Evolutionary conservation across 2,888 invertebrate species (phyloP), one percentile per base, ranked within the genome.

Genomic region (Coleophora flavipennella): DNA sequence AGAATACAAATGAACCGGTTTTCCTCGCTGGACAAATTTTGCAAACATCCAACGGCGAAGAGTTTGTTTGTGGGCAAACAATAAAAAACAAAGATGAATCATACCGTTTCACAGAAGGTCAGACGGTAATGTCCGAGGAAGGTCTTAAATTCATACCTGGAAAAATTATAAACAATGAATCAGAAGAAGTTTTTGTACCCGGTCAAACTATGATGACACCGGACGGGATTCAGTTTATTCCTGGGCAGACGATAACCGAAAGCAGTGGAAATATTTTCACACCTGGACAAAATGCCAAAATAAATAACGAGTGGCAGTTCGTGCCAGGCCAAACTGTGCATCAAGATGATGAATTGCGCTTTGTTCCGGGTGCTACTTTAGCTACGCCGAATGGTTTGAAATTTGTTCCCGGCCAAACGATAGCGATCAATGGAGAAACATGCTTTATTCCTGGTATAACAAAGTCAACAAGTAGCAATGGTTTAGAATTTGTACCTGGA

Each of bases 1-100:
- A 88, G 53, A 78, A 73, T 47, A 85, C 85, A 39, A 85, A 86
- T 35, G 84, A 85, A 37, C 87, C 90, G 0, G 86, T 90, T 46
- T 93, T 93, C 67, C 77, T 92, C 28, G 90, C 90, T 25, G 91
- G 91, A 1, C 91, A 91, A 73, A 88, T 89, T 0, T 67, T 91
- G 9, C 84, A 87, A 42, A 90, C 90, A 3, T 62, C 73, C 14
- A 75, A 80, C 40, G 81, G 85, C 7, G 85, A 87, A 57, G 80
- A 85, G 51, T 91, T 91, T 61, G 70, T 90, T 42, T 88, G 88
- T 51, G 91, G 90, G 6, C 90, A 90, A 68, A 87, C 87, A 35
- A 74, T 88, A 13, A 87, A 87, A 59, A 81, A 76, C 20, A 86
- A 84, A 50, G 86, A 88, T 43, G 87, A 87, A 1, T 65, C 81